Evolutionary conservation across 2,797 vertebrate genomes (phyloP).

Genomic region (Cuniculus paca): DNA sequence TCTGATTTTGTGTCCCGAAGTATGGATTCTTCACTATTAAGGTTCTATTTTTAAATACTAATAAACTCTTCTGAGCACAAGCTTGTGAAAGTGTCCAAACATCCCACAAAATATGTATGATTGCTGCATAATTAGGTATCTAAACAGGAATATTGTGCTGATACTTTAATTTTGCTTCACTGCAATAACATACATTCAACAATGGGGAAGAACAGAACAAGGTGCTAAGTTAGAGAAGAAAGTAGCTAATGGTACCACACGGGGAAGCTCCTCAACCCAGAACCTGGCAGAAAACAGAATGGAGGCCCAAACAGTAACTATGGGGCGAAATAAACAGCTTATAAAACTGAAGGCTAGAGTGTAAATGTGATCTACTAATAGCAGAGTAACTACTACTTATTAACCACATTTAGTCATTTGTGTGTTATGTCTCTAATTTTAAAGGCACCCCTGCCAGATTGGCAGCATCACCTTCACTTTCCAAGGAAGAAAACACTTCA

Average conservation of each 20-base stretch:
- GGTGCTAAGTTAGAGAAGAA: background rate
- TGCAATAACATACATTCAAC: background rate
- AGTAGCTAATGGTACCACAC: background rate
- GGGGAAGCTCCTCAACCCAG: background rate
- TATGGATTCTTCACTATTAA: constrained; percentile 46
- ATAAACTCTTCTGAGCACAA: constrained; percentile 18
- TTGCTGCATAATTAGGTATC: background rate
- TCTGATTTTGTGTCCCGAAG: constrained; percentile 2
- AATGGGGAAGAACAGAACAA: background rate
- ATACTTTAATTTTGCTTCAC: constrained; percentile 50
- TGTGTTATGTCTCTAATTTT: background rate
- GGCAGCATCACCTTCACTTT: background rate
- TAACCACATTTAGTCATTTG: background rate
- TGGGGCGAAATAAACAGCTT: background rate
- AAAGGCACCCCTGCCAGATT: background rate
- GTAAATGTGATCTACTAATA: background rate
- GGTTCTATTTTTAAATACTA: constrained; percentile 66
- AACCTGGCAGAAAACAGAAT: background rate
- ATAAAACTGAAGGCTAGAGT: background rate
- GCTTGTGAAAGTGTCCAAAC: constrained; percentile 57
- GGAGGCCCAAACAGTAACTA: background rate
- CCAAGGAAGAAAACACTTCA: background rate
- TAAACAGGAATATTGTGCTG: background rate
- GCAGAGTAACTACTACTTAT: background rate
- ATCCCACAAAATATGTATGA: constrained; percentile 14